Evolutionary conservation across 2,113 vertebrate species (phyloP).

Genomic region (Symphodus melops): DNA sequence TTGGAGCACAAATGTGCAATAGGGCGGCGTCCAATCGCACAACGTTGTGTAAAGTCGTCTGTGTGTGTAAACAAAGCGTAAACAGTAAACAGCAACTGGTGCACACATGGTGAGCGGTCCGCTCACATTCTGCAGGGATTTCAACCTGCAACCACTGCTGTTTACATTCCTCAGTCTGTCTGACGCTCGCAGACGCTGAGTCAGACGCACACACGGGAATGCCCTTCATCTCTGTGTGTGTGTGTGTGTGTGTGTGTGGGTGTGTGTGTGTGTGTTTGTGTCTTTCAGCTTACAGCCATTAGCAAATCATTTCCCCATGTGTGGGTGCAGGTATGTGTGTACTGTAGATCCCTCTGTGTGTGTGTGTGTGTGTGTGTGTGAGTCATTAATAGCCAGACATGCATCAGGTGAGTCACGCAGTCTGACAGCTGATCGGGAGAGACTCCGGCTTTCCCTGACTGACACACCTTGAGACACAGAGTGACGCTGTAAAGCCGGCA

Average conservation of each 20-base stretch:
- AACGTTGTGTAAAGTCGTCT: neutral
- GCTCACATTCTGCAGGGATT: slow-evolving; percentile 45
- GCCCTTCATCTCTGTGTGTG: slow-evolving; percentile 15
- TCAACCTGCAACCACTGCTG: slow-evolving; percentile 58
- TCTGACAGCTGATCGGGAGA: slow-evolving; percentile 57
- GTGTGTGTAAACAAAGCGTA: slow-evolving; percentile 1
- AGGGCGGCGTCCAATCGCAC: slow-evolving; percentile 6
- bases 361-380: slow-evolving; percentile 32
- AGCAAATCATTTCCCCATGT: neutral
- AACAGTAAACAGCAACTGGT: slow-evolving; percentile 37
- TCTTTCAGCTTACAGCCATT: slow-evolving; percentile 1
- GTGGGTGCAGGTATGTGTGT: slow-evolving; percentile 19
- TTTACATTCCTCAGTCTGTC: slow-evolving; percentile 71
- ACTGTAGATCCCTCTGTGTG: slow-evolving; percentile 17
- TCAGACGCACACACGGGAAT: slow-evolving; percentile 50
- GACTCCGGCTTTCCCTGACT: slow-evolving; percentile 44
- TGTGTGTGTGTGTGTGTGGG: slow-evolving; percentile 15
- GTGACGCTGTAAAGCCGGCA: neutral
- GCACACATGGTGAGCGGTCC: slow-evolving; percentile 1
- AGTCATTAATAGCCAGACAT: slow-evolving; percentile 69
- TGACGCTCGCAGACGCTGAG: slow-evolving; percentile 58
- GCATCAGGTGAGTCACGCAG: slow-evolving; percentile 45
- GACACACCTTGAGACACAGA: slow-evolving; percentile 59
- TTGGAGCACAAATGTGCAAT: neutral
- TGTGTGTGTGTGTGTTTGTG: slow-evolving; percentile 25